These are phyloP conservation scores for Sebastes alutus DNA, from an alignment of 2,797 vertebrate genomes.

Conservation along the genomic window DNA sequence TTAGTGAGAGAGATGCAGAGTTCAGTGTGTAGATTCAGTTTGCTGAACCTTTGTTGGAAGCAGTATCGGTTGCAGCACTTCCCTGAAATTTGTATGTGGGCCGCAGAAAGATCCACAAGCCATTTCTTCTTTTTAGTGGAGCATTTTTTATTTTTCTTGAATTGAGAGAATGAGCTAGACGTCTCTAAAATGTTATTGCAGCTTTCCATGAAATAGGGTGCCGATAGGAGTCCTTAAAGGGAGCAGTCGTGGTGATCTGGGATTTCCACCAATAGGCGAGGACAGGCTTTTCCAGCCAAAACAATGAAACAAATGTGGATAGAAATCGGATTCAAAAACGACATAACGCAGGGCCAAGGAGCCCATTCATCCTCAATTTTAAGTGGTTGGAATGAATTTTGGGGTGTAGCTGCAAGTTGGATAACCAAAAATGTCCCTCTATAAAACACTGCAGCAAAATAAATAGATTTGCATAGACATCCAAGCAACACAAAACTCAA, in stretches of 20 bases:
- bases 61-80: slow-evolving; percentile 41
- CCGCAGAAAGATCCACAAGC: slow-evolving; percentile 21
- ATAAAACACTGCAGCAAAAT: background rate
- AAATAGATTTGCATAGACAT: background rate
- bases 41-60: slow-evolving; percentile 23
- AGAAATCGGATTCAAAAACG: slow-evolving; percentile 11
- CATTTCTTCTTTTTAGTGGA: background rate
- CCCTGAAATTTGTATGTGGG: slow-evolving; percentile 23
- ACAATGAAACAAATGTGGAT: slow-evolving; percentile 6
- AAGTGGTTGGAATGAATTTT: background rate
- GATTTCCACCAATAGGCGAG: slow-evolving; percentile 18
- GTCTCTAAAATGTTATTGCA: slow-evolving; percentile 15
- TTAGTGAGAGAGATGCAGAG: slow-evolving; percentile 41
- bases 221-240: slow-evolving; percentile 15
- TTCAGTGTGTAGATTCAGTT: slow-evolving; percentile 6
- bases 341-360: background rate
- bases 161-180: slow-evolving; percentile 5
- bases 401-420: background rate
- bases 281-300: background rate
- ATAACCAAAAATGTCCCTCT: background rate
- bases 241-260: slow-evolving; percentile 15
- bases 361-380: background rate
- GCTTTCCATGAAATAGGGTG: slow-evolving; percentile 8
- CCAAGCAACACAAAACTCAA: background rate
- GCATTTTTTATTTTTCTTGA: slow-evolving; percentile 7